Base-by-base conservation (phyloP, 2,797 vertebrate genomes). In the Spinus olivaceus region DNA sequence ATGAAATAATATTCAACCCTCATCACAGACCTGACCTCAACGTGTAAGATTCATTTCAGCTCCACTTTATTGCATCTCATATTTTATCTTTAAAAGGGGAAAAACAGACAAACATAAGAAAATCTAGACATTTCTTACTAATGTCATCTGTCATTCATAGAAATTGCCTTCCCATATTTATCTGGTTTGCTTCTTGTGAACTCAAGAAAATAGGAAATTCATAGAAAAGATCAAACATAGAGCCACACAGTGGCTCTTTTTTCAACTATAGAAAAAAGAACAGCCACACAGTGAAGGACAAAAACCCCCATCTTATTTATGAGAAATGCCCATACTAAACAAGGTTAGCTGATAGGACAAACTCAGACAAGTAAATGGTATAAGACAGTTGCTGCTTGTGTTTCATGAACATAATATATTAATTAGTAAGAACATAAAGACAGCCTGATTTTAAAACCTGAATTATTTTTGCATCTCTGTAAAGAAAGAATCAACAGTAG, bases 401-500 rank as follows among this genome's bases (percentile, higher is more conserved):
- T 53, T 89, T 81, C 72, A 61, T 42, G 72, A 32, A 44, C 25
- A 35, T 53, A 61, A 63, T 54, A 39, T 28, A 72, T 72, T 85
- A 17, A 59, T 59, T 80, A 78, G 8, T 27, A 24, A 79, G 57
- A 79, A 51, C 19, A 56, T 69, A 80, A 92, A 81, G 53, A 74
- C 41, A 91, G 50, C 0, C 23, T 3, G 4, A 49, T 81, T 82
- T 90, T 56, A 72, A 94, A 88, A 80, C 12, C n/a, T 35, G 30
- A 85, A 86, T 74, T 78, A 57, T 57, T 92, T 88, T 81, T 83
- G 41, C 65, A 69, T 82, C 87, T 67, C 57, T 87, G 44, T 59
- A 47, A 88, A 46, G 15, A 47, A 44, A 90, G n/a, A 57, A 81
- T 85, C 80, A 88, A 88, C n/a, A 86, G 81, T 67, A 85, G 69